These are phyloP conservation scores for Eupleurogrammus muticus DNA, from an alignment of 2,797 vertebrate species.

Conservation along the genomic window DNA sequence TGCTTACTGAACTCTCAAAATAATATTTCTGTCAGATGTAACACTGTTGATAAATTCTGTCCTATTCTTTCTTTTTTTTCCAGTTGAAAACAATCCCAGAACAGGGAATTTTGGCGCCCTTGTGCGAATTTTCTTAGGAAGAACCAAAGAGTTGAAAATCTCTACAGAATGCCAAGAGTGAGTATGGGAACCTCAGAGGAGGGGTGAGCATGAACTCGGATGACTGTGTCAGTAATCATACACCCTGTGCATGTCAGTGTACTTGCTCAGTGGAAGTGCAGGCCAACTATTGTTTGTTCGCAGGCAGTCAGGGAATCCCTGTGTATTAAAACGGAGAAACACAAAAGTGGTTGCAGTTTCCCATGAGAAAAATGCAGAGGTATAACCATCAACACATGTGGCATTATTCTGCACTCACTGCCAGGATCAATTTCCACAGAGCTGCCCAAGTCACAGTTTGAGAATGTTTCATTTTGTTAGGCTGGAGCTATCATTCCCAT, in stretches of 20 bases:
- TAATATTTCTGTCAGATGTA: constrained; percentile 4
- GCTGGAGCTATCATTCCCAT: constrained; percentile 20
- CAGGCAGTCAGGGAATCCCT: constrained; percentile 20
- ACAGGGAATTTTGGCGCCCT: constrained; percentile 94
- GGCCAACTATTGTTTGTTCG: constrained; percentile 35
- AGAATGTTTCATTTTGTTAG: constrained; percentile 32
- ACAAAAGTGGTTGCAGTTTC: constrained; percentile 41
- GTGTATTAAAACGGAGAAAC: constrained; percentile 14
- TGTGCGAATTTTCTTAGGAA: constrained; percentile 94
- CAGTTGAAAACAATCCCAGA: constrained; percentile 97
- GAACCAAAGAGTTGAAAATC: constrained; percentile 98
- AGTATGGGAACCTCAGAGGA: constrained; percentile 76
- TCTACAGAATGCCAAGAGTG: constrained; percentile 99
- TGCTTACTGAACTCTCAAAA: not conserved
- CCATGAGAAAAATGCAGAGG: constrained; percentile 57
- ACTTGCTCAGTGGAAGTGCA: not conserved
- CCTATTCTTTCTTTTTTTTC: not conserved
- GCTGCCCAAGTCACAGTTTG: constrained; percentile 33
- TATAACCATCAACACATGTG: constrained; percentile 61
- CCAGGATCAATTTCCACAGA: constrained; percentile 40
- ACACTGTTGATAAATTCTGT: constrained; percentile 19
- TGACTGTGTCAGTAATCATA: constrained; percentile 8
- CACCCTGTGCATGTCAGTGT: constrained; percentile 10
- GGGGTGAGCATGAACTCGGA: constrained; percentile 6
- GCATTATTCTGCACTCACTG: constrained; percentile 27